Evolutionary conservation across 2,113 vertebrate genomes (phyloP), one percentile per base, ranked within the genome.

Genomic region (Corapipo altera): DNA sequence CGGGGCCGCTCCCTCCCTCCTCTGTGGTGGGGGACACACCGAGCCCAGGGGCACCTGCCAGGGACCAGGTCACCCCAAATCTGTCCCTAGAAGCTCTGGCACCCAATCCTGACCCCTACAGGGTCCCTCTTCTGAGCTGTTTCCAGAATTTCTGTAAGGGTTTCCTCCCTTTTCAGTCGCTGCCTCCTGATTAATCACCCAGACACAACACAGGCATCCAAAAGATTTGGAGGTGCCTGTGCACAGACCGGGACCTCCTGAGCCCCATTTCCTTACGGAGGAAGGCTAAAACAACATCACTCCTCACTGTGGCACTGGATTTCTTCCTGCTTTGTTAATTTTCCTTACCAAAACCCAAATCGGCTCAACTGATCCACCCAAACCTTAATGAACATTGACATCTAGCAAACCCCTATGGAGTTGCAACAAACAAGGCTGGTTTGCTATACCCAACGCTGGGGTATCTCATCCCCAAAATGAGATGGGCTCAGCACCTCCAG

Each of bases 221-320:
- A 64, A 78, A 52, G 16, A 24, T 62, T 39, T n/a, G 23, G 30
- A 32, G 48, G 3, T 62, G n/a, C 15, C 37, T 0, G 0, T n/a
- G 55, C 32, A 62, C 32, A 44, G 41, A n/a, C 12, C 2, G 2
- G 24, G 27, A 39, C 48, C 14, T 64, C 66, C 39, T 15, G 37
- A 79, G 4, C n/a, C 44, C 23, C 1, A 0, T 48, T 79, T 35
- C n/a, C 44, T 65, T 33, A 39, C 0, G 8, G 52, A 18, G 13
- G 5, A 83, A 81, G 20, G 39, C 27, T 84, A 26, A 83, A 74
- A 46, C 2, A 21, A 15, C 39, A 12, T 9, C 3, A 1, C 33
- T 51, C 55, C 52, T 43, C 0, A 0, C 51, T 5, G 33, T 5
- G 9, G 15, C 1, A 0, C 27, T 22, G 44, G 12, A 52, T 70